Base-by-base conservation (phyloP, 53 echinoderm and acorn worm genomes). In the Arbacia lixula region DNA sequence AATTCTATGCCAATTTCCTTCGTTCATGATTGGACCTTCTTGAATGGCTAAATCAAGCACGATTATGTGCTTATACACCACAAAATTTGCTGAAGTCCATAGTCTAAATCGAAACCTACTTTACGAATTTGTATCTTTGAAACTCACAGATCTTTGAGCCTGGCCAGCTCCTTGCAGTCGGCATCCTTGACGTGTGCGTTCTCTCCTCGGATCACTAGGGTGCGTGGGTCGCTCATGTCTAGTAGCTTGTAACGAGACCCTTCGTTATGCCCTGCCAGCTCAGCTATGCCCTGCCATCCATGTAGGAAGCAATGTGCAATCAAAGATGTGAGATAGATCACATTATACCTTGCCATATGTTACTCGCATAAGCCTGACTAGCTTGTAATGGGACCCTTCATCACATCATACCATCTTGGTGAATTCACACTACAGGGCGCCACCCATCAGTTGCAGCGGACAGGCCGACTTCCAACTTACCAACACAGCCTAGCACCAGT, bases 211-310 rank as follows among this genome's bases (percentile, higher is more conserved):
- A 97, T 71, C 14, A 87, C 86, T 61, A 97, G 81, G 31, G 80
- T 86, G 38, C 74, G 62, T 3, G 98, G 98, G 65, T 93, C 86
- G 68, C 98, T 94, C 78, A 97, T 88, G 76, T 97, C 91, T 9
- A 97, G 86, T 4, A 97, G 68, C 72, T 93, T 76, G 73, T 92
- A 97, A 34, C 94, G 86, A 2, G 94, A 92, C 6, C 69, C 89
- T 35, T 93, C 91, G 41, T 83, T 66, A 29, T 94, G 86, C 4
- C 97, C 97, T 27, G 94, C 92, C 60, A 97, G 62, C 11, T 92
- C 86, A 8, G 83, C 90, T 14, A 97, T 97, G 42, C 93, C 97
- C 97, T 97, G 63, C 2, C n/a, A n/a, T n/a, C n/a, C n/a, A n/a
- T n/a, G n/a, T n/a, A n/a, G n/a, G n/a, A n/a, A n/a, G n/a, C n/a